phyloP scores from a whole-genome alignment of 2,888 invertebrate species.

The Agrochola litura region DNA sequence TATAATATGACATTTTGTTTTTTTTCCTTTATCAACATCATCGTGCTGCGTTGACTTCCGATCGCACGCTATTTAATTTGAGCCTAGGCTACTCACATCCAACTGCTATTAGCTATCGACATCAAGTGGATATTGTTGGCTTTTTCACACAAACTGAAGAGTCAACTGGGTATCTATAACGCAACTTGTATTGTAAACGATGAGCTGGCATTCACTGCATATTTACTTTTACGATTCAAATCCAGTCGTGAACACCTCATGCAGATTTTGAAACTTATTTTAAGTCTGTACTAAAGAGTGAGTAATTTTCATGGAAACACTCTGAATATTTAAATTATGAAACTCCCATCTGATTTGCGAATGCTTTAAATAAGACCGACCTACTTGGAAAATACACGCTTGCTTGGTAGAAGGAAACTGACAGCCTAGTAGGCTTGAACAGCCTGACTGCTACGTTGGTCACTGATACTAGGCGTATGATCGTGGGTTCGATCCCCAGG shows the following conservation, averaged over 20 bases:
- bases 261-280: background rate
- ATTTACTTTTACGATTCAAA: slow-evolving; percentile 11
- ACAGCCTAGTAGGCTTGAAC: background rate
- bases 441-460: background rate
- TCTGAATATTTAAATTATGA: slow-evolving; percentile 11
- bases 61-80: background rate
- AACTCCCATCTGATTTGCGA: background rate
- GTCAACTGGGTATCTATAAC: background rate
- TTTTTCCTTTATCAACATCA: slow-evolving; percentile 33
- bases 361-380: background rate
- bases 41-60: background rate
- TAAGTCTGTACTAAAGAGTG: background rate
- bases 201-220: background rate
- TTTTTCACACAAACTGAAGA: background rate
- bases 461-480: background rate
- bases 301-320: slow-evolving; percentile 4
- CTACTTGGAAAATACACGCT: background rate
- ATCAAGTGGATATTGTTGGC: background rate
- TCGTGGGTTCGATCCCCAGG: background rate
- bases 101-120: background rate
- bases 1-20: slow-evolving; percentile 66
- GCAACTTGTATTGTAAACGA: background rate
- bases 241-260: background rate
- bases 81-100: no score
- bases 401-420: background rate